Conservation (phyloP, 1,140 invertebrate species). For the Aleiodes sp. region DNA sequence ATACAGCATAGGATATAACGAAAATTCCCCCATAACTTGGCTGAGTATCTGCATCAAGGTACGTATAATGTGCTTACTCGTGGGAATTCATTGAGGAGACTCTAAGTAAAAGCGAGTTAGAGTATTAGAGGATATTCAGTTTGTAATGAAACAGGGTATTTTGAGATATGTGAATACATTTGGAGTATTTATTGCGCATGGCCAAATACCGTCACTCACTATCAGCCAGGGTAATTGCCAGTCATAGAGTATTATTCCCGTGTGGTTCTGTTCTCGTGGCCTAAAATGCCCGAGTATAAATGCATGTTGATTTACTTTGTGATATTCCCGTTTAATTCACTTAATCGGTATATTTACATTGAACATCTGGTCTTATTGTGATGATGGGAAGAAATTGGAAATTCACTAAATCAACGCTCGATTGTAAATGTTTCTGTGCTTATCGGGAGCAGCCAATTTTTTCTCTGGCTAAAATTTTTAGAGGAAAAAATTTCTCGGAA, state of each 20-base stretch:
- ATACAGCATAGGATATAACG: neutral
- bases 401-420: no score
- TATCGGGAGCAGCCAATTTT: no score
- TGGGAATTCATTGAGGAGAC: neutral
- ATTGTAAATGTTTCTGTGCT: no score
- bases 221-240: conserved; percentile 28
- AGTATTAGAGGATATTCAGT: neutral
- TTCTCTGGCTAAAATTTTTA: no score
- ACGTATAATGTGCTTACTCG: neutral
- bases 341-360: no score
- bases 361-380: no score
- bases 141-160: neutral
- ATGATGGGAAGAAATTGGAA: no score
- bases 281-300: neutral
- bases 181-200: conserved; percentile 13
- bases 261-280: neutral
- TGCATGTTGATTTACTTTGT: neutral
- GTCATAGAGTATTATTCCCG: conserved; percentile 20
- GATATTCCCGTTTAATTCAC: neutral
- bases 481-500: no score
- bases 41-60: neutral
- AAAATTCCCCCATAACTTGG: neutral
- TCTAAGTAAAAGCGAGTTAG: neutral
- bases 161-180: neutral
- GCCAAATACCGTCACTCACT: conserved; percentile 1